phyloP scores from a whole-genome alignment of 2,797 vertebrate genomes.

The Denticeps clupeoides region DNA sequence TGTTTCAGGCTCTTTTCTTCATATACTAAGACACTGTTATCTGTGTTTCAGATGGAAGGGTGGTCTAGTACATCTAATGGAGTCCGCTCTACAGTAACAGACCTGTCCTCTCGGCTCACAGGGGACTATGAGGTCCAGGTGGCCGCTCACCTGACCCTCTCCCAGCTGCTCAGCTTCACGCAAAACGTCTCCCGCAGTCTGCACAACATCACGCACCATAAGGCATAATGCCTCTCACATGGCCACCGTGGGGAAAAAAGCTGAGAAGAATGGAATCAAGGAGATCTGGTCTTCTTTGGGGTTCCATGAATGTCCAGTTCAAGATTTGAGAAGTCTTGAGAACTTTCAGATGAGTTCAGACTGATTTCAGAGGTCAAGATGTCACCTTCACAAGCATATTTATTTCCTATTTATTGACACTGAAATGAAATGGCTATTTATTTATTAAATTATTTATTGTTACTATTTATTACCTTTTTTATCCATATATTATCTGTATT shows the following conservation, averaged over 20 bases:
- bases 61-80: not conserved
- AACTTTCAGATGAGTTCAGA: no score
- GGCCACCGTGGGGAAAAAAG: no score
- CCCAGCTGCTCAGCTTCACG: slow-evolving; percentile 44
- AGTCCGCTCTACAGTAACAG: not conserved
- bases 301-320: no score
- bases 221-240: no score
- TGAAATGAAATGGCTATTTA: slow-evolving; percentile 7
- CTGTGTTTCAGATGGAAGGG: slow-evolving; percentile 36
- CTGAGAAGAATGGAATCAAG: no score
- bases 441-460: slow-evolving; percentile 11
- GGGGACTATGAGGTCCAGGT: slow-evolving; percentile 36
- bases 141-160: slow-evolving; percentile 38
- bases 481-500: not conserved
- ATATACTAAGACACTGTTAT: no score
- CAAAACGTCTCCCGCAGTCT: slow-evolving; percentile 46
- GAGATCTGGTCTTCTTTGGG: no score
- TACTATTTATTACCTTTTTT: not conserved
- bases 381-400: slow-evolving; percentile 7
- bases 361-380: no score
- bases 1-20: no score
- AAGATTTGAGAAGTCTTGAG: no score
- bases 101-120: slow-evolving; percentile 22
- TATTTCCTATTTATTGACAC: not conserved
- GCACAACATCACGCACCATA: slow-evolving; percentile 26